A percentile compares a stretch with the other conserved stretches of the same genome.
These are phyloP conservation scores for Blomia tropicalis DNA, from an alignment of 2,888 invertebrate species.

Conservation along the genomic window DNA sequence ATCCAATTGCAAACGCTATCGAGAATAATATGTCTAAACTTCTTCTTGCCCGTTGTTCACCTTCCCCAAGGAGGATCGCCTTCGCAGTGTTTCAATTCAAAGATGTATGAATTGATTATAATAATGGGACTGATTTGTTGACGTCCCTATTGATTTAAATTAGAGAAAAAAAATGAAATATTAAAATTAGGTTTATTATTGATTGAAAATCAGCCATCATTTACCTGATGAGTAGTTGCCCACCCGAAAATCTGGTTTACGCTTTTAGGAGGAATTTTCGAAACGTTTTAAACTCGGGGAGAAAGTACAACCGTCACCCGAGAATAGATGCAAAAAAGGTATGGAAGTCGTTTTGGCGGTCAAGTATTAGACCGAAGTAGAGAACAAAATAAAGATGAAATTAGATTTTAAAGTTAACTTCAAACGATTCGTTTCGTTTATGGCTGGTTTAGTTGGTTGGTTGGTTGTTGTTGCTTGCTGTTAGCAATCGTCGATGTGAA, in stretches of 20 bases:
- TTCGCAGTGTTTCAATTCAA: slow-evolving; percentile 26
- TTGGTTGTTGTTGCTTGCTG: too few relatives aligned
- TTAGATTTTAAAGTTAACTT: too few relatives aligned
- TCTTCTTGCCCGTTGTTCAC: too few relatives aligned
- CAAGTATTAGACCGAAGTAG: too few relatives aligned
- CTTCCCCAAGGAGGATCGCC: slow-evolving; percentile 30
- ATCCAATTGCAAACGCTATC: too few relatives aligned
- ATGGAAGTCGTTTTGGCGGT: too few relatives aligned
- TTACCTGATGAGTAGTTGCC: slow-evolving; percentile 30
- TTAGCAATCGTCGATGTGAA: too few relatives aligned
- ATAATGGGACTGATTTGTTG: slow-evolving; percentile 24
- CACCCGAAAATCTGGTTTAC: slow-evolving; percentile 28
- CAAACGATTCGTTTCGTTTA: too few relatives aligned
- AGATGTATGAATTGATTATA: slow-evolving; percentile 19
- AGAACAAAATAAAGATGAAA: too few relatives aligned
- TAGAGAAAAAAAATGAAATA: background rate
- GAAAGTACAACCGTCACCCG: too few relatives aligned
- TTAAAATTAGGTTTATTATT: background rate
- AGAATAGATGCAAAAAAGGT: too few relatives aligned
- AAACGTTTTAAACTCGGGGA: slow-evolving; percentile 24
- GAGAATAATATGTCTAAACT: background rate
- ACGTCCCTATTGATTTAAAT: slow-evolving; percentile 26
- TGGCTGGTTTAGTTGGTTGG: too few relatives aligned
- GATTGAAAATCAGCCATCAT: background rate
- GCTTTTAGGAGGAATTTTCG: slow-evolving; percentile 29